Evolutionary conservation across 2,888 invertebrate species (phyloP), one percentile per base, ranked within the genome.

Genomic region (Limnephilus auricula): DNA sequence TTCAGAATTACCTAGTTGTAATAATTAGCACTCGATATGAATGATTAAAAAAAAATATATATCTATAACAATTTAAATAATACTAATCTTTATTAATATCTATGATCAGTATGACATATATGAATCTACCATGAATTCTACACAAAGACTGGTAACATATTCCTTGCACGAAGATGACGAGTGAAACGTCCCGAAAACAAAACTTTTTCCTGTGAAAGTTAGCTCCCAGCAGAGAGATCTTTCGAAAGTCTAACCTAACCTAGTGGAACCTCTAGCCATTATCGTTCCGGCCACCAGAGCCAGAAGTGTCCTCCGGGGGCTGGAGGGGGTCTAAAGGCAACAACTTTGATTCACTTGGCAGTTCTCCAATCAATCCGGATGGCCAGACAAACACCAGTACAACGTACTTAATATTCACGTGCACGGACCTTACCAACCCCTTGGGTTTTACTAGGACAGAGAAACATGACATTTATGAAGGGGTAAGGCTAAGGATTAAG

Each of bases 261-360:
- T 31, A 80, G 80, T 37, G 34, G 25, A 31, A 65, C 65, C 65
- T 9, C 30, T 78, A 37, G 32, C 79, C 37, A 78, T 88, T 88
- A 88, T 88, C 79, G 78, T 88, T 88, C 83, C 83, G 18, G 25
- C 83, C 37, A 31, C 82, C 82, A 31, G 18, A 18, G 18, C 34
- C 34, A 37, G 83, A 83, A 25, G 10, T 83, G 31, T 37, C 32
- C 83, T 83, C 10, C 34, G 32, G 37, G 37, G 83, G 37, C 37
- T 4, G 30, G 30, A n/a, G 31, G 79, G 30, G 32, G 50, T 50
- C 30, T 65, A 50, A 86, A 37, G 87, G 30, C 87, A 12, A 31
- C 18, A 34, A 18, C n/a, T 13, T 78, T 34, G 34, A 78, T 88
- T 88, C 87, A 79, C 87, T 88, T n/a, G 87, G 78, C 87, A 78